A percentile compares a stretch with the other conserved stretches of the same genome.
Conservation (phyloP, 2,888 invertebrate species). For the Eupithecia subumbrata region DNA sequence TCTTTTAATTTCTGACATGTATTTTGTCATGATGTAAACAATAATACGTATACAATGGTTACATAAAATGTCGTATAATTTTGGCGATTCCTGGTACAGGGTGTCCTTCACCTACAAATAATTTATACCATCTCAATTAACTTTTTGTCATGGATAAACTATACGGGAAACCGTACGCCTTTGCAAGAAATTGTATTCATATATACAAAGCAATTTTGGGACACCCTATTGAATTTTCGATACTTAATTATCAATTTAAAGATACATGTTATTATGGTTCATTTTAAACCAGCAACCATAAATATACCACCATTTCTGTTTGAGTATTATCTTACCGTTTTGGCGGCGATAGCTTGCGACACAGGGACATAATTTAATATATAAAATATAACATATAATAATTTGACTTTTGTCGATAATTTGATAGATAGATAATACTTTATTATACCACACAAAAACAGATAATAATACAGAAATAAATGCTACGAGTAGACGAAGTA, state of each 20-base stretch:
- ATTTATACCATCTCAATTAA: neutral
- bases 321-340: constrained; percentile 1
- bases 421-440: no score
- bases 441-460: no score
- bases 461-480: no score
- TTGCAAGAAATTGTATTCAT: neutral
- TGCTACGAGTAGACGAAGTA: no score
- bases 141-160: neutral
- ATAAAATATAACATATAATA: no score
- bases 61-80: constrained; percentile 37
- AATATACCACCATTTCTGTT: neutral
- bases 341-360: neutral
- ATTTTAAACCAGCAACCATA: constrained; percentile 2
- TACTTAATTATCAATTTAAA: constrained; percentile 8
- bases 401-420: neutral
- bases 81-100: constrained; percentile 17
- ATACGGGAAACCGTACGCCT: neutral
- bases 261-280: constrained; percentile 1
- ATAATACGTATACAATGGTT: constrained; percentile 56
- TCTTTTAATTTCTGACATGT: constrained; percentile 51
- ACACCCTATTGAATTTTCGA: constrained; percentile 14
- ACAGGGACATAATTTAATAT: no score
- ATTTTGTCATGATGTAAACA: constrained; percentile 53
- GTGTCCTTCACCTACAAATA: neutral
- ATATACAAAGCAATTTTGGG: constrained; percentile 28